phyloP scores from a whole-genome alignment of 2,113 vertebrate species.

The Aegithalos caudatus region DNA sequence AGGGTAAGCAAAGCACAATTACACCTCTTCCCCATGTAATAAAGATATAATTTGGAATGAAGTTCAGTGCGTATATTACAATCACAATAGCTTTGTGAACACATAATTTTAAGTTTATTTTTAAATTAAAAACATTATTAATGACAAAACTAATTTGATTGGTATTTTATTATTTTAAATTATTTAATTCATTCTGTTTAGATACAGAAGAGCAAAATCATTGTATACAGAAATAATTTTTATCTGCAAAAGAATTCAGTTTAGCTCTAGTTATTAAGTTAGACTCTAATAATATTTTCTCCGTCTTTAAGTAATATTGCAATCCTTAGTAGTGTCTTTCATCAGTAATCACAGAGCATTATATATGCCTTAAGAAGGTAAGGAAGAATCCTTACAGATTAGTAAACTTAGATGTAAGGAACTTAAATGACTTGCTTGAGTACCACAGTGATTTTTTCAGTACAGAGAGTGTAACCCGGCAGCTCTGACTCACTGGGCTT shows the following conservation, averaged over 20 bases:
- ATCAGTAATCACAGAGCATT: neutral
- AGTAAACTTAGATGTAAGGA: neutral
- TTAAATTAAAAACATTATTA: neutral
- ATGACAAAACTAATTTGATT: neutral
- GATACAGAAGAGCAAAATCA: neutral
- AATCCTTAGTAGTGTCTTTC: neutral
- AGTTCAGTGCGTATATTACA: neutral
- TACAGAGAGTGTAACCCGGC: neutral
- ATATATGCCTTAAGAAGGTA: neutral
- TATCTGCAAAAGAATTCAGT: neutral
- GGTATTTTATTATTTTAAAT: neutral
- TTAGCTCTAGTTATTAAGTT: neutral
- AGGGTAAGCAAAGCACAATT: neutral
- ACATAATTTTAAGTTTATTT: neutral
- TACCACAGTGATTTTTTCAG: neutral
- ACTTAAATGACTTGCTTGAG: neutral
- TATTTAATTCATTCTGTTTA: neutral
- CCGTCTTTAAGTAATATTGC: neutral
- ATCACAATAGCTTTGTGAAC: neutral
- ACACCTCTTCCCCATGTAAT: neutral
- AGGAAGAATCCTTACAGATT: neutral
- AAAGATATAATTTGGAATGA: neutral
- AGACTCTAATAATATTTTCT: neutral
- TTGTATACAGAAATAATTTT: neutral
- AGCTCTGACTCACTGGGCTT: neutral